phyloP scores from a whole-genome alignment of 2,797 vertebrate genomes.

The Hozukius guyotensis region DNA sequence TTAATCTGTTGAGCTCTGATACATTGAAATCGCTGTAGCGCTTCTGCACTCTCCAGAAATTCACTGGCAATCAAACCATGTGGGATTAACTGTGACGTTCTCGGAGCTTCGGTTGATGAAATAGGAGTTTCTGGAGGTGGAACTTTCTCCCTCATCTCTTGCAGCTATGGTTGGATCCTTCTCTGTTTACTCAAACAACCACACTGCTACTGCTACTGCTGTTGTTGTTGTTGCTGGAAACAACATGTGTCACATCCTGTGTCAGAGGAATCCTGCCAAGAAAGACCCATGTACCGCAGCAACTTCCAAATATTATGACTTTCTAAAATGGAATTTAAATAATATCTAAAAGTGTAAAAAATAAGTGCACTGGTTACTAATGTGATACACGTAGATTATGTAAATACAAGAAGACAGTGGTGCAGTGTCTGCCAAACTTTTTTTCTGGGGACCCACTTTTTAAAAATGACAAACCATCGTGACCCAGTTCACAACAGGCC shows the following conservation, averaged over 20 bases:
- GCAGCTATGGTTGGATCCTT: conserved; percentile 7
- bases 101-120: conserved; percentile 6
- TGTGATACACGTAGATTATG: not conserved
- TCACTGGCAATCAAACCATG: not conserved
- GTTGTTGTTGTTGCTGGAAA: conserved; percentile 26
- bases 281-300: not conserved
- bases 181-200: conserved; percentile 26
- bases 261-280: conserved; percentile 4
- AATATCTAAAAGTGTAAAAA: not conserved
- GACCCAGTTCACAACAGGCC: too few species aligned
- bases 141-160: conserved; percentile 2
- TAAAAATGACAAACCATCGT: too few species aligned
- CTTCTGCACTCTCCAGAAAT: not conserved
- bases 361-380: not conserved
- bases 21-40: not conserved
- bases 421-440: too few species aligned
- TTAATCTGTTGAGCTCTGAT: conserved; percentile 4
- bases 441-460: too few species aligned
- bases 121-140: not conserved
- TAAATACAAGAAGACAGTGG: not conserved
- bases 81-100: not conserved
- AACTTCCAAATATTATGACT: not conserved
- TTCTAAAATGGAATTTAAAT: not conserved
- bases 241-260: conserved; percentile 12
- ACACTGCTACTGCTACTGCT: not conserved